A percentile compares a stretch with the other conserved stretches of the same genome.
Conservation (phyloP, 2,888 invertebrate genomes). For the Chouioia cunea region DNA sequence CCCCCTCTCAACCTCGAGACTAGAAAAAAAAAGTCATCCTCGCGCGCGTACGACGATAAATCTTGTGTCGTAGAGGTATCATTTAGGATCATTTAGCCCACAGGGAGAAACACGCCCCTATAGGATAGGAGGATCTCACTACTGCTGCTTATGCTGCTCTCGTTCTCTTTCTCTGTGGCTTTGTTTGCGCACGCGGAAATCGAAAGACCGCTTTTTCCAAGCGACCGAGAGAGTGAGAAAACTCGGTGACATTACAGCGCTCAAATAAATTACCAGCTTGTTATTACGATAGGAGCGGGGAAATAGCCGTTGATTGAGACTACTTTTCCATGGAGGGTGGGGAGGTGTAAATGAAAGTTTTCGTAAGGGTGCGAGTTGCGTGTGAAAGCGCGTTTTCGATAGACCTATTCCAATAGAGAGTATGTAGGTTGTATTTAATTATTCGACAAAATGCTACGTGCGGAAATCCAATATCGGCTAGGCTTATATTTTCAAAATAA, state of each 20-base stretch:
- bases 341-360: no score
- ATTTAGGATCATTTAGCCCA: constrained; percentile 45
- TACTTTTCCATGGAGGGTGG: no score
- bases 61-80: constrained; percentile 34
- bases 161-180: constrained; percentile 32
- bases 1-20: constrained; percentile 20
- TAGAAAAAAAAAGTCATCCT: background rate
- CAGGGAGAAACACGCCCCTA: constrained; percentile 8
- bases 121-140: no score
- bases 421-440: no score
- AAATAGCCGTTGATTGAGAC: no score
- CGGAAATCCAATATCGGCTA: no score
- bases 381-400: no score
- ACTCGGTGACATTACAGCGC: constrained; percentile 1
- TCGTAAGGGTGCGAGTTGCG: no score
- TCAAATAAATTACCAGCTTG: constrained; percentile 29
- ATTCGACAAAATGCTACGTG: no score
- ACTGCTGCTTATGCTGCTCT: background rate
- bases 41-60: constrained; percentile 30
- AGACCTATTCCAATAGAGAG: no score
- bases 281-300: background rate
- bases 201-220: background rate
- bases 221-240: background rate
- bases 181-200: constrained; percentile 26
- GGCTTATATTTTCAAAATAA: no score